These are phyloP conservation scores for Proisotoma minuta DNA, from an alignment of 2,888 invertebrate species.

Conservation along the genomic window DNA sequence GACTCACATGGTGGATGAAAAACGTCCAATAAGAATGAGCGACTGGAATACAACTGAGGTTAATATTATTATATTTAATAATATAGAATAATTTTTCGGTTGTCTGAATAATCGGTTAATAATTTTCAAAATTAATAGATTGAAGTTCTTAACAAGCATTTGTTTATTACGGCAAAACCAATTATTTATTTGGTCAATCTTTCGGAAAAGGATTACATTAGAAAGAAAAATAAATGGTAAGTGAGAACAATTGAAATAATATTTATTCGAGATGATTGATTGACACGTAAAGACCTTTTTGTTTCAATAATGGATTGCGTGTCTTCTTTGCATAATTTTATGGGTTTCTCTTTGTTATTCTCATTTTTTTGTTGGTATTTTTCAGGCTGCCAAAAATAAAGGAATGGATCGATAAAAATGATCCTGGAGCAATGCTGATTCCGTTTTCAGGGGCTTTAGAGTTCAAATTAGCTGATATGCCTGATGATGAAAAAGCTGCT, in stretches of 20 bases:
- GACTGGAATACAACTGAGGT: conserved; percentile 92
- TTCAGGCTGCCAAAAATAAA: conserved; percentile 88
- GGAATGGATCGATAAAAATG: conserved; percentile 96
- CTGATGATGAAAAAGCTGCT: conserved; percentile 67
- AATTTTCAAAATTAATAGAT: conserved; percentile 62
- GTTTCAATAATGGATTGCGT: no score
- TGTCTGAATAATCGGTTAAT: background rate
- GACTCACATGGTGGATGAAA: conserved; percentile 74
- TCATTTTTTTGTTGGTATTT: conserved; percentile 13
- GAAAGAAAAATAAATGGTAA: conserved; percentile 98
- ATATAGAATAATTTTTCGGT: background rate
- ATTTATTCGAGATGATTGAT: no score
- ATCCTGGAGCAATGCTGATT: conserved; percentile 86
- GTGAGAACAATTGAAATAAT: conserved; percentile 48
- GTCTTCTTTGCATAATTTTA: no score
- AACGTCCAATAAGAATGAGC: conserved; percentile 86
- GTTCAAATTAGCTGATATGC: conserved; percentile 77
- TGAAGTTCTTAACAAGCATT: conserved; percentile 89
- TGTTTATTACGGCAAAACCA: conserved; percentile 96
- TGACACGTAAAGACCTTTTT: no score
- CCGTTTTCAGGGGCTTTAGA: conserved; percentile 95
- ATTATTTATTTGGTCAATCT: conserved; percentile 95
- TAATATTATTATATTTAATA: background rate
- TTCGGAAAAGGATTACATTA: conserved; percentile 94
- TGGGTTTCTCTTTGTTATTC: no score